Percentiles rank a stretch among this genome's conserved stretches.
Conservation (phyloP, 2,113 vertebrate species). For the Apodemus sylvaticus region DNA sequence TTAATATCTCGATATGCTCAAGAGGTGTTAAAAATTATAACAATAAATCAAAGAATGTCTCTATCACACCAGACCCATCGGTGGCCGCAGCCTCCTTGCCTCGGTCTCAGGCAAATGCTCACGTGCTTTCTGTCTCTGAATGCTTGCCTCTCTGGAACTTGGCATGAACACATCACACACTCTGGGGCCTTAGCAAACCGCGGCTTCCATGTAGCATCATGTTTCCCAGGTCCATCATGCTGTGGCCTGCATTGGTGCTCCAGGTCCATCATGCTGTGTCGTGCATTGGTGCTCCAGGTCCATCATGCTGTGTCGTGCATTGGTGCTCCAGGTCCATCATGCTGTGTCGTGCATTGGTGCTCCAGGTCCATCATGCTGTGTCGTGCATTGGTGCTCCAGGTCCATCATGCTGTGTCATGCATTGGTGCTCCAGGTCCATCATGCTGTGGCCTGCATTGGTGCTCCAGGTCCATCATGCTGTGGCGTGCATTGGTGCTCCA, state of each 20-base stretch:
- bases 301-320: too few species aligned
- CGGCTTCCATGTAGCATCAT: neutral
- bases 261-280: neutral
- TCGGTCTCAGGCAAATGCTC: neutral
- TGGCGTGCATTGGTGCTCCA: too few species aligned
- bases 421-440: too few species aligned
- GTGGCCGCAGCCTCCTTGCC: neutral
- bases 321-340: too few species aligned
- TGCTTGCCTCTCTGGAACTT: neutral
- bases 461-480: too few species aligned
- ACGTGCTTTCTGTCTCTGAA: neutral
- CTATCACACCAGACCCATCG: neutral
- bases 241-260: too few species aligned
- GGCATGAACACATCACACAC: neutral
- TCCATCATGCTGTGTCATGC: too few species aligned
- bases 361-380: too few species aligned
- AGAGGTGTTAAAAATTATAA: neutral
- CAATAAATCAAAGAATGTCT: neutral
- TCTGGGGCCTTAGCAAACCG: neutral
- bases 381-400: too few species aligned
- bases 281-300: rapidly evolving
- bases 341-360: too few species aligned
- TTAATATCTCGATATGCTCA: neutral
- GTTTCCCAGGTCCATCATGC: neutral
- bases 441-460: too few species aligned